Evolutionary conservation across 2,113 vertebrate species (phyloP), one percentile per base, ranked within the genome.

Genomic region (Lipophrys pholis): DNA sequence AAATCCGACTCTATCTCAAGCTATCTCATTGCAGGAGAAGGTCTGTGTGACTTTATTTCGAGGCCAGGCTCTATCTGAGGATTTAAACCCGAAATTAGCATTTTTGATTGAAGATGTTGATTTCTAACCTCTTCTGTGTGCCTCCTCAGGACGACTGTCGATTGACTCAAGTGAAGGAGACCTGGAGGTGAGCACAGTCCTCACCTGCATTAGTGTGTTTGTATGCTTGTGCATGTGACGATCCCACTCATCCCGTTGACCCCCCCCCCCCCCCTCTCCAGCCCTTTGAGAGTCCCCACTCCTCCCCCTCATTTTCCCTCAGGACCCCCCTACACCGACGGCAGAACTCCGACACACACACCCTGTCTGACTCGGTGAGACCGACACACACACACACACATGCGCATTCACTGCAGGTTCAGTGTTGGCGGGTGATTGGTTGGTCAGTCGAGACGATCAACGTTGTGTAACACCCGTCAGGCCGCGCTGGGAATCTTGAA

Each of bases 91-190:
- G 21, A 30, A 30, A 16, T 35, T 12, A 6, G 51, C 40, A 2
- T 7, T 42, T 8, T 8, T 42, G 41, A 42, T 2, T 3, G 41
- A 42, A 10, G 41, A 5, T 42, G 41, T 40, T 2, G 6, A 9
- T 61, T 35, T 48, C 6, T 6, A 40, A 4, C 10, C 41, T 5
- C 45, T 41, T 43, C 43, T 39, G 46, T 87, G 49, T 69, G 7
- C 74, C 64, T 8, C 11, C 7, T 12, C 90, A 98, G 97, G 95
- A 5, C 92, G 87, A 3, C 87, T 94, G 1, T 96, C 94, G 0
- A 3, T 96, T 76, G 96, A 97, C 67, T 95, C 94, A 0, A 93
- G 93, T 57, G 97, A 97, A 5, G 95, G 94, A 7, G 96, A 98
- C 80, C 63, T 90, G 0, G 95, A 95, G 89, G 94, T 95, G 70